Evolutionary conservation across 2,888 invertebrate genomes (phyloP), one percentile per base, ranked within the genome.

Genomic region (Drosophila hamatofila): DNA sequence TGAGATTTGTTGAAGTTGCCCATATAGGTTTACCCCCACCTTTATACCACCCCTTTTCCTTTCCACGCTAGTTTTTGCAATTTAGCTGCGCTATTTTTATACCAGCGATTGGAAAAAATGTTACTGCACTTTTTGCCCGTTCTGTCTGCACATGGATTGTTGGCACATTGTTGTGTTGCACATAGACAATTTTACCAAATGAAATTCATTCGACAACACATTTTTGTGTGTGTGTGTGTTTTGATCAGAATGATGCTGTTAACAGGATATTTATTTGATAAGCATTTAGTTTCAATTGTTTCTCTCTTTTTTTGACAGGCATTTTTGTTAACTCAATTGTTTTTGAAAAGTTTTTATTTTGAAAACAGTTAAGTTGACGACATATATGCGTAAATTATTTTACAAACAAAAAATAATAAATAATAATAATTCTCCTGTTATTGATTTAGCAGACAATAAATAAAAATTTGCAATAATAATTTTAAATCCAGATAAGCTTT

Each of bases 1-100:
- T 79, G 86, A 77, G 81, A 83, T 88, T 85, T 85, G 78, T 85
- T 80, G 71, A 82, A 83, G 87, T 77, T 83, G 63, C 62, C 70
- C 72, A 56, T 85, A 75, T 80, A 82, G 80, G 66, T 73, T 81
- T 72, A 54, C 60, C 33, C 42, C 55, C 41, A 27, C 27, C 25
- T 7, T 30, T 11, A 35, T 30, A 6, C 42, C 3, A 0, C 9
- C 23, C 14, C 12, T 0, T 4, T 1, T 11, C 23, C 11, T 52
- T 59, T 62, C 54, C 23, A 16, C 39, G 55, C 33, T 7, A 35
- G 49, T 51, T 62, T 61, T 62, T 67, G 46, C 48, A 46, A 66
- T 58, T 71, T 63, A 74, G 59, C 63, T 58, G 61, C 75, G 59
- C 66, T 78, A 58, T 78, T 78, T 77, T 78, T 70, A 25, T 60